Percentiles rank a stretch among this genome's conserved stretches.
phyloP scores from a whole-genome alignment of 2,888 invertebrate genomes.

The Tetranychus truncatus region DNA sequence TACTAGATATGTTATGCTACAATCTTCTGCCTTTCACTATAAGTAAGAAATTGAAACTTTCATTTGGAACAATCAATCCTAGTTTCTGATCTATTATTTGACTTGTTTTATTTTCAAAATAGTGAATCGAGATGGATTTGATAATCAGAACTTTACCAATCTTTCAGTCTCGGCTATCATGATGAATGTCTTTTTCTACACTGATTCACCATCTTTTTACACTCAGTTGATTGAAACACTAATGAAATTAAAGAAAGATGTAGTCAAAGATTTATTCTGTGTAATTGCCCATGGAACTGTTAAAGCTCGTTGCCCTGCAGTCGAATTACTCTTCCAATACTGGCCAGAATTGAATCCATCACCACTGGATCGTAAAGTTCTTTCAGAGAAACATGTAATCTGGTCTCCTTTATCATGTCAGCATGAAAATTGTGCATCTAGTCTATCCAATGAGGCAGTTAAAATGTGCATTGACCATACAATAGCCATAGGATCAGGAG shows the following conservation, averaged over 20 bases:
- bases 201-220: constrained; percentile 81
- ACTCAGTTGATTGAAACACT: constrained; percentile 87
- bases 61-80: background rate
- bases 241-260: constrained; percentile 76
- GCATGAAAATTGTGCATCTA: constrained; percentile 61
- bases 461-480: constrained; percentile 36
- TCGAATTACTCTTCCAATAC: constrained; percentile 90
- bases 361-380: constrained; percentile 57
- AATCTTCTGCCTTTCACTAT: constrained; percentile 90
- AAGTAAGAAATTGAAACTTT: constrained; percentile 41
- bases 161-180: constrained; percentile 54
- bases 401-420: constrained; percentile 50
- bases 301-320: constrained; percentile 78
- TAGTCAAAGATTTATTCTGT: constrained; percentile 77
- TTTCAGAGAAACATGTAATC: constrained; percentile 27
- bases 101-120: background rate
- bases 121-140: constrained; percentile 21
- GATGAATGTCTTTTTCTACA: constrained; percentile 94
- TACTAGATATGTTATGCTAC: constrained; percentile 80
- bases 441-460: constrained; percentile 34
- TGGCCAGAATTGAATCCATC: constrained; percentile 95
- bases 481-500: constrained; percentile 46
- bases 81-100: background rate
- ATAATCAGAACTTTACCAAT: constrained; percentile 30
- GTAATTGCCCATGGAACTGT: constrained; percentile 93